Conservation (phyloP, 2,888 invertebrate genomes). For the Eristalinus aeneus region DNA sequence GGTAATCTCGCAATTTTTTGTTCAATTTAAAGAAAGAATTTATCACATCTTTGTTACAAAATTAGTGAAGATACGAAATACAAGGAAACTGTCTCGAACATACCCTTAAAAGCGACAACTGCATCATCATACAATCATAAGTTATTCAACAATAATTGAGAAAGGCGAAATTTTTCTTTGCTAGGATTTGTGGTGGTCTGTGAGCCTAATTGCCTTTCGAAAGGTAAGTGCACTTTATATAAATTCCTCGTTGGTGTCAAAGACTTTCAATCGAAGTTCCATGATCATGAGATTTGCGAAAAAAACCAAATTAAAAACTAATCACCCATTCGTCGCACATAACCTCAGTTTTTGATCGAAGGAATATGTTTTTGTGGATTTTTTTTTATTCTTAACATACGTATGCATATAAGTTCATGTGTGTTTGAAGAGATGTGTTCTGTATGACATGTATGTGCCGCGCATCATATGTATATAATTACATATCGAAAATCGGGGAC, state of each 20-base stretch:
- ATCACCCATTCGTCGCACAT: conserved; percentile 55
- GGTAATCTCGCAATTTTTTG: conserved; percentile 63
- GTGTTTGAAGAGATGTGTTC: conserved; percentile 6
- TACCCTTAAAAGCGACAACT: conserved; percentile 14
- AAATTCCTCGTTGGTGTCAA: conserved; percentile 25
- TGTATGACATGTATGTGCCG: conserved; percentile 29
- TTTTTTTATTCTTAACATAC: conserved; percentile 36
- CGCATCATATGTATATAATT: conserved; percentile 35
- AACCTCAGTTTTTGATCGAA: conserved; percentile 66
- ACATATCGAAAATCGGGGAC: conserved; percentile 50
- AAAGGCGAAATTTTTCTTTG: conserved; percentile 6
- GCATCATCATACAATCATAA: conserved; percentile 18
- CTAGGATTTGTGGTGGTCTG: conserved; percentile 24
- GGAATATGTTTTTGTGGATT: conserved; percentile 64
- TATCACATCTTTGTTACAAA: conserved; percentile 37
- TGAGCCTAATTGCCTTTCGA: conserved; percentile 44
- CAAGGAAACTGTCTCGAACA: conserved; percentile 39
- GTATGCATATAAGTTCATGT: conserved; percentile 19
- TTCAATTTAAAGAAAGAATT: conserved; percentile 40
- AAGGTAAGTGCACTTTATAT: conserved; percentile 61
- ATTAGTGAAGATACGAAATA: conserved; percentile 41
- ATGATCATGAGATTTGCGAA: conserved; percentile 29
- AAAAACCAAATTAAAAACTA: conserved; percentile 25
- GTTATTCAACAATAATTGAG: conserved; percentile 23
- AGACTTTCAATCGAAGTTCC: conserved; percentile 12